Evolutionary conservation across 2,113 vertebrate species (phyloP).

Genomic region (Ciconia maguari): DNA sequence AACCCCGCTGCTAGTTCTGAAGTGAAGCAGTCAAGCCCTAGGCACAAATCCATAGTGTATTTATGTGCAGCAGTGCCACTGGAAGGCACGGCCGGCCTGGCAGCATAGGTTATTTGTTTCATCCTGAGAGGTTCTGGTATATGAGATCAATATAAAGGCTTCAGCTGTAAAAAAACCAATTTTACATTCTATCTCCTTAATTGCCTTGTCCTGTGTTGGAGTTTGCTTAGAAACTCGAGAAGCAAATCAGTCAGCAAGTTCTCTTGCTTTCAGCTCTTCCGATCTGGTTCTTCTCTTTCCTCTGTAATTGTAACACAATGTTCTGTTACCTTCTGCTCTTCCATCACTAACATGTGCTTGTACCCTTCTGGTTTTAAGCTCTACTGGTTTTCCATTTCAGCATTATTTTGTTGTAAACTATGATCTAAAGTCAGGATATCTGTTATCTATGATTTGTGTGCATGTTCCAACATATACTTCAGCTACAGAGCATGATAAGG

Average conservation of each 20-base stretch:
- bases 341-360: not conserved
- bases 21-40: not conserved
- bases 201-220: not conserved
- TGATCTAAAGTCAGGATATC: not conserved
- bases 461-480: not conserved
- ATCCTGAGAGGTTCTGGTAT: too few species aligned
- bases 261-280: not conserved
- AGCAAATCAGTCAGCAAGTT: not conserved
- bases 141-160: not conserved
- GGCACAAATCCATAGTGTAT: not conserved
- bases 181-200: not conserved
- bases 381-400: not conserved
- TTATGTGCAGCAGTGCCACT: not conserved
- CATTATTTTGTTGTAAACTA: not conserved
- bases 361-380: not conserved
- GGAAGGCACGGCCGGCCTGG: not conserved
- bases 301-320: fast-evolving
- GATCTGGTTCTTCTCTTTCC: not conserved
- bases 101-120: not conserved
- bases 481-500: not conserved
- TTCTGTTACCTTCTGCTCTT: not conserved
- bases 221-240: not conserved
- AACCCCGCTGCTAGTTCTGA: not conserved
- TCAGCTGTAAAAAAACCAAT: not conserved
- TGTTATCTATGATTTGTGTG: not conserved